Evolutionary conservation across 1,140 invertebrate species (phyloP), one percentile per base, ranked within the genome.

Genomic region (Calliopsis andreniformis): DNA sequence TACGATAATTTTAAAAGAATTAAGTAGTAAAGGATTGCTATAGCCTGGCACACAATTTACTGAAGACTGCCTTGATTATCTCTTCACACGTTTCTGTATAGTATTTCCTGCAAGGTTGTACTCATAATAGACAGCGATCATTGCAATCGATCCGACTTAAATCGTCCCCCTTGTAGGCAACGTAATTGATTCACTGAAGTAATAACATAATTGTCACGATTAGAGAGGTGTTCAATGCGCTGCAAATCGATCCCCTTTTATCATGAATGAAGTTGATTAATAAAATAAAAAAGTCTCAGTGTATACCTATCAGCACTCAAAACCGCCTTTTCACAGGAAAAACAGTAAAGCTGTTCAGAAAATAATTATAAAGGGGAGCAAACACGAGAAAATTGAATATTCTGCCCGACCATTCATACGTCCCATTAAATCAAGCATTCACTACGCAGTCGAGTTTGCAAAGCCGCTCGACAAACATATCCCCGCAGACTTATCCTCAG

Each of bases 351-450:
- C 4, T 10, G 4, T 10, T 39, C 35, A 39, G 35, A 39, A 10
- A 39, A 39, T 5, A 39, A 47, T 18, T 0, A 12, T 25, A 7
- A 6, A 14, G 1, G 10, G 8, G 6, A 2, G 5, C 16, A 8
- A 5, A 20, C 14, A 10, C 8, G 25, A 35, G 51, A 47, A 61
- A 61, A 49, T 61, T 30, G 30, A 49, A 61, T 71, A 23, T 71
- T 35, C 30, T 16, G 32, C 3, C 20, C 16, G 68, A 49, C 14
- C 30, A 47, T 39, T 59, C 55, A 68, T 49, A 45, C 42, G 67
- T 47, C 67, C 42, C 55, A 70, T 70, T 70, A 70, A 70, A 59
- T 59, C 67, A 42, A 35, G 14, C 55, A n/a, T 58, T 58, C 25
- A 43, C 18, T 23, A 39, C 3, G n/a, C 20, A 20, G 23, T 7